Conservation (phyloP, 2,888 invertebrate species). For the Lydus trimaculatus region DNA sequence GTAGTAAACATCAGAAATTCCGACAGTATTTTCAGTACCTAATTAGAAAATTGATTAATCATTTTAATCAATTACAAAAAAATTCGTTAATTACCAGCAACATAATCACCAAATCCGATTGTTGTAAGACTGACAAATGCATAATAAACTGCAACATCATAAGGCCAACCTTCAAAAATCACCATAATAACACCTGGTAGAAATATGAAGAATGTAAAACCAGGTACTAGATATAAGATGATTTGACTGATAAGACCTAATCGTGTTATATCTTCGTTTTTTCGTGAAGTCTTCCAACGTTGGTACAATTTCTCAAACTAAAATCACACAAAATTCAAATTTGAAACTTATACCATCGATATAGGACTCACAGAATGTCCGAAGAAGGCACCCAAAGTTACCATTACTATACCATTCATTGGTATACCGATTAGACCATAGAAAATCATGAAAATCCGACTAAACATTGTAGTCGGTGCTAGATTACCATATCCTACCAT, state of each 20-base stretch:
- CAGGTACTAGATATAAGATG: slow-evolving; percentile 85
- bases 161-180: slow-evolving; percentile 86
- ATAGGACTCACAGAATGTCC: slow-evolving; percentile 71
- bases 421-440: slow-evolving; percentile 89
- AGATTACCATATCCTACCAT: slow-evolving; percentile 85
- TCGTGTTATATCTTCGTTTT: slow-evolving; percentile 71
- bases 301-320: slow-evolving; percentile 80
- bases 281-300: slow-evolving; percentile 78
- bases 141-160: slow-evolving; percentile 84
- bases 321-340: slow-evolving; percentile 43
- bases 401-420: slow-evolving; percentile 80
- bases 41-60: slow-evolving; percentile 30
- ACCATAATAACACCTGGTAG: slow-evolving; percentile 85
- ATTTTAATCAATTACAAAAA: not conserved
- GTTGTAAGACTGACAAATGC: slow-evolving; percentile 88
- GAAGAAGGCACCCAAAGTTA: slow-evolving; percentile 86
- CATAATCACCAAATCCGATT: slow-evolving; percentile 93
- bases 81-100: slow-evolving; percentile 71
- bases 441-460: slow-evolving; percentile 85
- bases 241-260: slow-evolving; percentile 81
- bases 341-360: too few species aligned
- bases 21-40: slow-evolving; percentile 55
- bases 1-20: slow-evolving; percentile 70
- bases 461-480: slow-evolving; percentile 80
- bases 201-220: slow-evolving; percentile 86